Evolutionary conservation across 92 coral and sea anemone genomes (phyloP).

Genomic region (Siderastrea radians): DNA sequence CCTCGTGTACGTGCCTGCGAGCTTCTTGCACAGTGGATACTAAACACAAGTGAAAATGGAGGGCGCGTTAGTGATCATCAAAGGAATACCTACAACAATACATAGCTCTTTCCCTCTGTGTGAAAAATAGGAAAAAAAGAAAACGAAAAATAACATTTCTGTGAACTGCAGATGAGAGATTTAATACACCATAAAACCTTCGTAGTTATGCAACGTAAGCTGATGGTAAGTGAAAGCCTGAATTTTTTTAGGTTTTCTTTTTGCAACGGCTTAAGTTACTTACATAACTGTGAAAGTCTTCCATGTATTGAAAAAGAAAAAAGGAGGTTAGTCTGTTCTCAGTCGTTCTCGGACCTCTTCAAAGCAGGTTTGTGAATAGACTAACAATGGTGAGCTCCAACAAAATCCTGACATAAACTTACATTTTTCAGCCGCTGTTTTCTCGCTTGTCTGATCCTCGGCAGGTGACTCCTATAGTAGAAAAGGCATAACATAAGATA

Average conservation of each 20-base stretch:
- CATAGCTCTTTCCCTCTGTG: no score
- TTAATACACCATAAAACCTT: no score
- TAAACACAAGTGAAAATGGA: neutral
- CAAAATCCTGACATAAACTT: neutral
- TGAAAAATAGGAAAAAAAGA: no score
- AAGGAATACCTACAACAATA: no score
- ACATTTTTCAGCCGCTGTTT: slow-evolving; percentile 30
- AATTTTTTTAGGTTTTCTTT: no score
- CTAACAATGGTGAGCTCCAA: neutral
- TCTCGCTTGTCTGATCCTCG: slow-evolving; percentile 34
- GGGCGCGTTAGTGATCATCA: neutral
- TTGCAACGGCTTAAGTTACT: no score
- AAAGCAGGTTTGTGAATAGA: neutral
- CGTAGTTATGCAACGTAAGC: no score
- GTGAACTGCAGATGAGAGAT: no score
- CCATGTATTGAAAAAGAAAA: neutral
- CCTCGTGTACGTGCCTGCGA: slow-evolving; percentile 50
- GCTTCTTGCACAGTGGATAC: slow-evolving; percentile 37
- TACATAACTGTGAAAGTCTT: no score
- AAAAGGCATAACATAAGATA: neutral
- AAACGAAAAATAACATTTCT: no score
- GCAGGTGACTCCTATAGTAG: slow-evolving; percentile 8
- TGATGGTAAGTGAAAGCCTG: no score
- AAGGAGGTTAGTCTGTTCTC: neutral
- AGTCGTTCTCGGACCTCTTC: neutral